phyloP scores from a whole-genome alignment of 2,888 invertebrate species.

The Chouioia cunea region DNA sequence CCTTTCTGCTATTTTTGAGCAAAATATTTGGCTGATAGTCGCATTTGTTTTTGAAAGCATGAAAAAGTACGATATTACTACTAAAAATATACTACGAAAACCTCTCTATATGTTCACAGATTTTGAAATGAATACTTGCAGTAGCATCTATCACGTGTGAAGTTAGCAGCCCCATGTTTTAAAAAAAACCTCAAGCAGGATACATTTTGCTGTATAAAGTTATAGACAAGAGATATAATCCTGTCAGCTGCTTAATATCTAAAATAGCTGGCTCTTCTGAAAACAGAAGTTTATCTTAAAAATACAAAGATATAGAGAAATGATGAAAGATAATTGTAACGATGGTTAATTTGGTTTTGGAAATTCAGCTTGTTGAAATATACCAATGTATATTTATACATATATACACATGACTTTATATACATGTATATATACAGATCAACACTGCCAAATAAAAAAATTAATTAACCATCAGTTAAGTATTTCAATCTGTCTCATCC shows the following conservation, averaged over 20 bases:
- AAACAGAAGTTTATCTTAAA: constrained; percentile 35
- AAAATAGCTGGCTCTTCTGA: constrained; percentile 35
- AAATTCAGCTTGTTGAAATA: constrained; percentile 31
- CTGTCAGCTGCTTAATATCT: constrained; percentile 22
- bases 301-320: constrained; percentile 26
- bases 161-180: constrained; percentile 16
- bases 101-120: too few relatives aligned
- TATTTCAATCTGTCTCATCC: constrained; percentile 54
- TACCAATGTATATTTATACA: background rate
- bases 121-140: background rate
- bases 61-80: background rate
- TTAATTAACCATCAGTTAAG: constrained; percentile 33
- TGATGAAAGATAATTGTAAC: constrained; percentile 29
- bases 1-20: constrained; percentile 32
- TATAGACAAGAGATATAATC: constrained; percentile 21
- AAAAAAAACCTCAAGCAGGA: constrained; percentile 34
- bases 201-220: constrained; percentile 12
- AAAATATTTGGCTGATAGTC: constrained; percentile 7
- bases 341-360: constrained; percentile 29
- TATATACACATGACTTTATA: background rate
- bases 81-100: too few relatives aligned
- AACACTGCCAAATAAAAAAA: background rate
- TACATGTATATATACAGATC: background rate
- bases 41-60: background rate
- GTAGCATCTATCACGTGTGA: background rate